A percentile compares a stretch with the other conserved stretches of the same genome.
phyloP scores from a whole-genome alignment of 2,797 vertebrate species.

The Gymnopithys bicolor region DNA sequence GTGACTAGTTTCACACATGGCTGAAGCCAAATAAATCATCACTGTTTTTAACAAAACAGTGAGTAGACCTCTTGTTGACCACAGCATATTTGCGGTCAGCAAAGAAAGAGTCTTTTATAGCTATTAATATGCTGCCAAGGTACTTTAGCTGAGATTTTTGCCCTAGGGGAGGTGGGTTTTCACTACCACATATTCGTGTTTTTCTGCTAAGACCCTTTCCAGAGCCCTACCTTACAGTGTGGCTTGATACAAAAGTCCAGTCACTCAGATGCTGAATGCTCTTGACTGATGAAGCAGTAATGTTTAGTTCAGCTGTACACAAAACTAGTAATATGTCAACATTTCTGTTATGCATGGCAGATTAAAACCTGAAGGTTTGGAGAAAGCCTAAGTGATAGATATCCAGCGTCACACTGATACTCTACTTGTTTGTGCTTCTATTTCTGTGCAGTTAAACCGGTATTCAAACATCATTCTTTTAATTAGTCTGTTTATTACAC shows the following conservation, averaged over 20 bases:
- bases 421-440: not conserved
- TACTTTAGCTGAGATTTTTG: conserved; percentile 53
- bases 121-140: conserved; percentile 54
- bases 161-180: conserved; percentile 42
- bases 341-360: not conserved
- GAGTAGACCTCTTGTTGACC: conserved; percentile 64
- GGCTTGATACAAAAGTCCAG: not conserved
- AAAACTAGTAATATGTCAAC: not conserved
- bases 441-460: not conserved
- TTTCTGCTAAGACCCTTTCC: not conserved
- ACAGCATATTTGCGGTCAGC: conserved; percentile 63
- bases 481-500: not conserved
- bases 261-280: not conserved
- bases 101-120: conserved; percentile 63
- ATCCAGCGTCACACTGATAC: not conserved
- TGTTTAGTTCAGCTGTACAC: not conserved
- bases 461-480: not conserved
- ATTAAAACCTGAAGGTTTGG: not conserved
- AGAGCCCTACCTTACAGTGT: not conserved
- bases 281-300: not conserved
- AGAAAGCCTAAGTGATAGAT: not conserved
- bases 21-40: conserved; percentile 68
- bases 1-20: conserved; percentile 65
- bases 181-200: not conserved
- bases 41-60: conserved; percentile 60